A percentile compares a stretch with the other conserved stretches of the same genome.
Evolutionary conservation across 2,888 invertebrate species (phyloP).

Genomic region (Cremastinae sp.): DNA sequence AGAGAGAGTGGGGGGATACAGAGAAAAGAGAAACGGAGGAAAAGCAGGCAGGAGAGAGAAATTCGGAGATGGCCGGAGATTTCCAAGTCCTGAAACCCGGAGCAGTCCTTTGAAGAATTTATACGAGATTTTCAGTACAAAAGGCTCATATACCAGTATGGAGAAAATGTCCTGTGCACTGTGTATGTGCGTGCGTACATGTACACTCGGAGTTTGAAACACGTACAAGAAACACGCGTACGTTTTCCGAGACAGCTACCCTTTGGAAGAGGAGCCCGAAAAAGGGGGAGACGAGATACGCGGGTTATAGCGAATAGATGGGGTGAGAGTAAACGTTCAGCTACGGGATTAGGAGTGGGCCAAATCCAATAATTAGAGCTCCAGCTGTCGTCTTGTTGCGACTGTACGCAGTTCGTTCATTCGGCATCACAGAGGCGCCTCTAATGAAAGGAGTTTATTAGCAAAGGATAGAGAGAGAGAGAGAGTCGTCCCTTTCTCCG

Average conservation of each 20-base stretch:
- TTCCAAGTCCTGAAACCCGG: constrained; percentile 42
- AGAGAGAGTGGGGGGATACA: neutral
- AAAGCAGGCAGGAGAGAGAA: neutral
- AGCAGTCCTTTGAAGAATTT: constrained; percentile 59
- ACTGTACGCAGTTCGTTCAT: constrained; percentile 73
- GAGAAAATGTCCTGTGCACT: too few species aligned
- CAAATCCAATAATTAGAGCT: constrained; percentile 68
- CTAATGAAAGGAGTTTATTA: constrained; percentile 77
- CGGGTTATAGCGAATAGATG: constrained; percentile 30
- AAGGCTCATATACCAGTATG: constrained; percentile 44
- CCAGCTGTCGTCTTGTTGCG: constrained; percentile 74
- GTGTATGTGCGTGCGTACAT: too few species aligned
- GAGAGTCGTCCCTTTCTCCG: constrained; percentile 5
- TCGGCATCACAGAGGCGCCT: constrained; percentile 68
- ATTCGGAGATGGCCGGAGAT: neutral
- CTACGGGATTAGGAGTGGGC: constrained; percentile 60
- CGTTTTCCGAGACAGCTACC: constrained; percentile 20
- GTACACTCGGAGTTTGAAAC: constrained; percentile 14
- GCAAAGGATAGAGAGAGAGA: constrained; percentile 60
- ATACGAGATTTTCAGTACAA: constrained; percentile 60
- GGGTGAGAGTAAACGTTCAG: constrained; percentile 59
- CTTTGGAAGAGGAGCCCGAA: constrained; percentile 51
- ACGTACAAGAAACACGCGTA: constrained; percentile 21
- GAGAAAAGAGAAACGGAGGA: neutral
- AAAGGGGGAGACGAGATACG: constrained; percentile 35